Conservation (phyloP, 2,888 invertebrate species). For the Agrochola circellaris region DNA sequence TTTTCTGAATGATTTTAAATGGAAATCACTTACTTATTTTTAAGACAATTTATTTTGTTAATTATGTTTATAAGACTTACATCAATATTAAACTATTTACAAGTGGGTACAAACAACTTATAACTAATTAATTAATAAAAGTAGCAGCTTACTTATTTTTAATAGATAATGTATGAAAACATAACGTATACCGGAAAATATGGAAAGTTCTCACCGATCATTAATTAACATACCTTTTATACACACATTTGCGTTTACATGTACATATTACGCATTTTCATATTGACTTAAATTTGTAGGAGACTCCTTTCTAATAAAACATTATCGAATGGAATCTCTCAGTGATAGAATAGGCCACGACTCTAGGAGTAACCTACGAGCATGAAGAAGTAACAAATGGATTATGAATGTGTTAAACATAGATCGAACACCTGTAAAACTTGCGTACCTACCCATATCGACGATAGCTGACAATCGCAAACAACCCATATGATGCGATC, state of each 20-base stretch:
- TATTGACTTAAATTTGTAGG: constrained; percentile 36
- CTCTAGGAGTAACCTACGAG: background rate
- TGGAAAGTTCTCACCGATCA: constrained; percentile 20
- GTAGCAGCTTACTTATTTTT: background rate
- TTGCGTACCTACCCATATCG: too few relatives aligned
- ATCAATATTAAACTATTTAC: too few relatives aligned
- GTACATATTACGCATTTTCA: constrained; percentile 33
- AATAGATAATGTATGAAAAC: background rate
- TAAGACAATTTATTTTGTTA: too few relatives aligned
- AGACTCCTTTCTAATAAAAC: constrained; percentile 53
- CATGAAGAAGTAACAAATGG: constrained; percentile 4
- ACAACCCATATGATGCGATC: background rate
- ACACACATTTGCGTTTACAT: constrained; percentile 23
- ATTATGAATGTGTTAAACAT: background rate
- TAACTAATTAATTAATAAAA: too few relatives aligned
- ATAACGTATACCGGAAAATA: constrained; percentile 14
- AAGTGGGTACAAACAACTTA: too few relatives aligned
- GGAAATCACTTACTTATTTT: background rate
- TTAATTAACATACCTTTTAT: constrained; percentile 33
- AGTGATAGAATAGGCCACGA: constrained; percentile 20
- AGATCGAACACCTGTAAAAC: background rate
- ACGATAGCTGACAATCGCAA: background rate
- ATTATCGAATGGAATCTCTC: constrained; percentile 40
- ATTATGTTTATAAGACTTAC: too few relatives aligned
- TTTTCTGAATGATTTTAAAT: background rate